Base-by-base conservation (phyloP, 2,113 vertebrate genomes). In the Natator depressus region DNA sequence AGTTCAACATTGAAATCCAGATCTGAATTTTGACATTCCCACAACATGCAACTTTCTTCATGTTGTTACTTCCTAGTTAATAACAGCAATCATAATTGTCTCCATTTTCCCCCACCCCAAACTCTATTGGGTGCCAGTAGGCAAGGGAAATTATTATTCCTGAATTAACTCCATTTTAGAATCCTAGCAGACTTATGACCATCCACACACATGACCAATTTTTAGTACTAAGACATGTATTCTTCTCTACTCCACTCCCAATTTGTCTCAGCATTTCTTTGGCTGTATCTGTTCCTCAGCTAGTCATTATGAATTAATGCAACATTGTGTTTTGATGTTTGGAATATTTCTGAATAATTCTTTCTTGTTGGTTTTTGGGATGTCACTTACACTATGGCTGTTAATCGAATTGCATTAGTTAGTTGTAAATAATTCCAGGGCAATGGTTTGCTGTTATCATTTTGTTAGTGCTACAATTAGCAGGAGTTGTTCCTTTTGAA, bases 301-400 rank as follows among this genome's bases (percentile, higher is more conserved):
- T 78, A 78, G 81, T 90, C 81, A 84, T 84, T 90, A 78, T 84
- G 72, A 79, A 90, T 90, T 78, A 84, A 35, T 90, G 46, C 59
- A 50, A 90, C 54, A 76, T 35, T 79, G 53, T n/a, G 35, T 80
- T 80, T 80, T 27, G 89, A 85, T 75, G 75, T 85, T 90, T 59
- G 78, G 47, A 85, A 62, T 65, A 85, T 65, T 80, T 79, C 11
- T 80, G 82, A 90, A 90, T 90, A 90, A 85, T 90, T 62, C 89
- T 85, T 90, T 79, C 27, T 85, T 53, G 62, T n/a, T 85, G 75
- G 27, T 46, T 80, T 72, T 38, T 42, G 49, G 69, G 47, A 65
- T 79, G 47, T 62, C 38, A 27, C 47, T 51, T 54, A 80, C 72
- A 42, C 20, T 38, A 24, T 47, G 42, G 81, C 81, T 84, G 76